Evolutionary conservation across 2,797 vertebrate genomes (phyloP).

Genomic region (Chelon labrosus): DNA sequence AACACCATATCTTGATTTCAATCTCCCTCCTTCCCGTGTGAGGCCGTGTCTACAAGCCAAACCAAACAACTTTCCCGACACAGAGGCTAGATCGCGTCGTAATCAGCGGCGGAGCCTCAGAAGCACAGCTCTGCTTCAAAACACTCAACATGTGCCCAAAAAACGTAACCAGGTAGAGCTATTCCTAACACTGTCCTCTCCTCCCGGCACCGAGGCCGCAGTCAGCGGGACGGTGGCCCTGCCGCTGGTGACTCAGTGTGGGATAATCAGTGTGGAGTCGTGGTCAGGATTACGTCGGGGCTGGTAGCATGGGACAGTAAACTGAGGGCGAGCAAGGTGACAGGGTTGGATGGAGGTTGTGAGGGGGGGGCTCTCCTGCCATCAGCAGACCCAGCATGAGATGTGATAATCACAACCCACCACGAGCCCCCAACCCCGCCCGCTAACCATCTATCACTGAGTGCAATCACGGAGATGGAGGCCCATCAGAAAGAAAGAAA

Average conservation of each 20-base stretch:
- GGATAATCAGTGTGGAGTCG: conserved; percentile 64
- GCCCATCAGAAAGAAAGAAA: conserved; percentile 36
- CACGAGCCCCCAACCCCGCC: conserved; percentile 36
- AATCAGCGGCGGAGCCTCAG: conserved; percentile 58
- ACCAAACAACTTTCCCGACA: conserved; percentile 62
- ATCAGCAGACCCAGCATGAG: conserved; percentile 65
- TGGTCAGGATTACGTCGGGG: conserved; percentile 24
- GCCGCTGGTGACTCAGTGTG: conserved; percentile 41
- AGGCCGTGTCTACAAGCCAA: conserved; percentile 53
- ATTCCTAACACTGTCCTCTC: conserved; percentile 53
- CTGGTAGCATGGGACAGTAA: conserved; percentile 11
- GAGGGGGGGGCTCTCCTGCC: conserved; percentile 44
- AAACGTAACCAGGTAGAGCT: conserved; percentile 62
- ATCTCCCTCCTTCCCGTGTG: conserved; percentile 3
- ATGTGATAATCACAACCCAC: conserved; percentile 67
- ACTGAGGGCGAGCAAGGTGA: conserved; percentile 54
- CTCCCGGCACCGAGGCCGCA: background rate
- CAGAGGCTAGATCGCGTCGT: conserved; percentile 21
- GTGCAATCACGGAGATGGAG: conserved; percentile 73
- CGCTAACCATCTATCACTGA: conserved; percentile 68
- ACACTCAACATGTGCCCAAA: conserved; percentile 36
- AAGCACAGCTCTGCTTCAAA: conserved; percentile 55
- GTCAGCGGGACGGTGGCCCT: conserved; percentile 46
- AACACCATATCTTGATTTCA: conserved; percentile 35
- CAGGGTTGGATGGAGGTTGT: conserved; percentile 13